Percentiles rank a stretch among this genome's conserved stretches.
Conservation (phyloP, 2,888 invertebrate species). For the Epirrhoe tristata region DNA sequence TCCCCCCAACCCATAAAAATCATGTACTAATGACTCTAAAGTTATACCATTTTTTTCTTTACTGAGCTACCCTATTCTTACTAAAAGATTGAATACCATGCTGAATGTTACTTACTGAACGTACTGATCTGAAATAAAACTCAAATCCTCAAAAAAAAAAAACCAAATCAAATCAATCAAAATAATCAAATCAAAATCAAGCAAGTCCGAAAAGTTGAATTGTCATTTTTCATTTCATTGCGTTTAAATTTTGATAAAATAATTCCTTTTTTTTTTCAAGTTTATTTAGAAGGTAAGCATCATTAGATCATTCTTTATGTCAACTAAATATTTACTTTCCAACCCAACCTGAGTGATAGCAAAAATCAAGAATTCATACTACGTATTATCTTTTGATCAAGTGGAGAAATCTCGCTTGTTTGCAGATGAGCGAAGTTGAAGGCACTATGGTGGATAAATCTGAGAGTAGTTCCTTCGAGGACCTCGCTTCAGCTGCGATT, state of each 20-base stretch:
- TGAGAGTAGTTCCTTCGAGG: slow-evolving; percentile 88
- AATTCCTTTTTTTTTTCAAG: slow-evolving; percentile 21
- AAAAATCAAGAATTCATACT: slow-evolving; percentile 47
- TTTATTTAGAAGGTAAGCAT: slow-evolving; percentile 51
- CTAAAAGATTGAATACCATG: no score
- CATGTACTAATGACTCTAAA: no score
- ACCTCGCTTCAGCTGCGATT: slow-evolving; percentile 83
- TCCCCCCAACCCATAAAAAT: no score
- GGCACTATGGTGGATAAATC: slow-evolving; percentile 84
- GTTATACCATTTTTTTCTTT: no score
- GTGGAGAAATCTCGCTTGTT: slow-evolving; percentile 55
- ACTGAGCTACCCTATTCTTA: no score
- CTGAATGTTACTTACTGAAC: no score
- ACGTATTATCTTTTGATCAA: slow-evolving; percentile 58
- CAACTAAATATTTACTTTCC: slow-evolving; percentile 32
- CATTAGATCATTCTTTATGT: background rate
- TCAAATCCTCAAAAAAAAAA: slow-evolving; percentile 37
- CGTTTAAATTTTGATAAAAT: slow-evolving; percentile 46
- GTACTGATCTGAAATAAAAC: no score
- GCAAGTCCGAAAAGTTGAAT: slow-evolving; percentile 68
- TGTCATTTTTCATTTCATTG: slow-evolving; percentile 63
- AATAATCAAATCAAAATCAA: slow-evolving; percentile 50
- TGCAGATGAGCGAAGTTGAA: slow-evolving; percentile 80
- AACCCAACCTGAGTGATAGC: slow-evolving; percentile 9
- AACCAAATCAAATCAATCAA: background rate